Evolutionary conservation across 2,113 vertebrate genomes (phyloP).

Genomic region (Platysteira castanea): DNA sequence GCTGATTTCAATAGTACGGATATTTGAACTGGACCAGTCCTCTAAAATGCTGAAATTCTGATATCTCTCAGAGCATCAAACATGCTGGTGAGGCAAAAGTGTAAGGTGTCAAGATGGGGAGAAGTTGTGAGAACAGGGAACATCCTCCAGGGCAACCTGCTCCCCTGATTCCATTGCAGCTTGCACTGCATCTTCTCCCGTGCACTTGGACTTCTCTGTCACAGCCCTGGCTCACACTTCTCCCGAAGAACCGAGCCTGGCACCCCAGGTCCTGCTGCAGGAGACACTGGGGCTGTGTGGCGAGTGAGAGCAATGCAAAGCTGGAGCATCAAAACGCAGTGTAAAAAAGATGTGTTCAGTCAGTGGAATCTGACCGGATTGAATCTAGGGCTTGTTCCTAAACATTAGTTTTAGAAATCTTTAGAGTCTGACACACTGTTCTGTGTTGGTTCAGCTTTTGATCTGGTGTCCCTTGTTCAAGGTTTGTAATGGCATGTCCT

Average conservation of each 20-base stretch:
- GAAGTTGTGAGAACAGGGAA: background rate
- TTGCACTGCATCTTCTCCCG: background rate
- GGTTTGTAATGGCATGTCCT: background rate
- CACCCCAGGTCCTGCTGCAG: background rate
- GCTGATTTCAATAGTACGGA: background rate
- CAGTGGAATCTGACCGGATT: background rate
- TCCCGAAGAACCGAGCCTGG: background rate
- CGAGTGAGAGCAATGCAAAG: fast-evolving
- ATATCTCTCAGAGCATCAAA: background rate
- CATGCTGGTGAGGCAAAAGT: background rate
- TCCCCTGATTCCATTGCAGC: background rate
- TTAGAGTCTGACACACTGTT: background rate
- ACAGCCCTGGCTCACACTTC: background rate
- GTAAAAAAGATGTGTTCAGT: background rate
- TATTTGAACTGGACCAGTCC: background rate
- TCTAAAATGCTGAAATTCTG: background rate
- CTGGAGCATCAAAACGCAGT: background rate
- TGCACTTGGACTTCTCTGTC: background rate
- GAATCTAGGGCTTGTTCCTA: background rate
- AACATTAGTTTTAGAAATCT: background rate
- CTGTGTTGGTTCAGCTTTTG: background rate
- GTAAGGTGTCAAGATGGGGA: background rate
- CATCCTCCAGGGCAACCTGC: background rate
- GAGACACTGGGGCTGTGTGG: background rate
- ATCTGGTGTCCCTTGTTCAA: background rate